A percentile compares a stretch with the other conserved stretches of the same genome.
Evolutionary conservation across 2,888 invertebrate species (phyloP).

Genomic region (Acanthosoma haemorrhoidale): DNA sequence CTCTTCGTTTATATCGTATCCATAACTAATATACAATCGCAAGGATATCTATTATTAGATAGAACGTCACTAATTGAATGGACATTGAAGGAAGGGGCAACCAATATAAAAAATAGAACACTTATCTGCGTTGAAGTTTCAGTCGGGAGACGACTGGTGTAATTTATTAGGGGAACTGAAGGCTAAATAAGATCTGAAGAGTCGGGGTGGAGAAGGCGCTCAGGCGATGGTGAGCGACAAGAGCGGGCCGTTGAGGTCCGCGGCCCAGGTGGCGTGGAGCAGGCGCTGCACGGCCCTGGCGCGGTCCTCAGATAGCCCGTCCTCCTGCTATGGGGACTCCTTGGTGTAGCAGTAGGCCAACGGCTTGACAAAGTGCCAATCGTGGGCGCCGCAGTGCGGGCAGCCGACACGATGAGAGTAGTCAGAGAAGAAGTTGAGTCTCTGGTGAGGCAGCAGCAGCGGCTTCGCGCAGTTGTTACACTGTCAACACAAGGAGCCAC

Average conservation of each 20-base stretch:
- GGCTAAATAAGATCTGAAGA: too few species aligned
- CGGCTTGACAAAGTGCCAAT: slow-evolving; percentile 93
- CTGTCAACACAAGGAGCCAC: too few species aligned
- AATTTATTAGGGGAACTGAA: too few species aligned
- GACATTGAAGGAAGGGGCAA: neutral
- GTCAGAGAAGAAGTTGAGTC: slow-evolving; percentile 88
- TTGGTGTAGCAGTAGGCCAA: slow-evolving; percentile 77
- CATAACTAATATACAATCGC: neutral
- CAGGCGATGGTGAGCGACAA: slow-evolving; percentile 37
- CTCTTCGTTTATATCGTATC: neutral
- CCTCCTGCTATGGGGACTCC: slow-evolving; percentile 79
- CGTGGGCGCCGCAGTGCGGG: slow-evolving; percentile 82
- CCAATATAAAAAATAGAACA: slow-evolving; percentile 9
- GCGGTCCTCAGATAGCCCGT: slow-evolving; percentile 39
- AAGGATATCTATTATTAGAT: too few species aligned
- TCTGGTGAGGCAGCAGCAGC: slow-evolving; percentile 78
- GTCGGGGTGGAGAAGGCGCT: too few species aligned
- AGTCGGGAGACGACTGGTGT: neutral
- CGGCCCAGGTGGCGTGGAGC: slow-evolving; percentile 40
- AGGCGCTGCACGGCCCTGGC: slow-evolving; percentile 40
- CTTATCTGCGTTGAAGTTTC: neutral
- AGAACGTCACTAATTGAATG: neutral
- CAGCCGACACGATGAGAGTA: slow-evolving; percentile 89
- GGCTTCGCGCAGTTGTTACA: slow-evolving; percentile 90
- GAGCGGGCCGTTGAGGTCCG: slow-evolving; percentile 36